Percentiles rank a stretch among this genome's conserved stretches.
Evolutionary conservation across 2,797 vertebrate genomes (phyloP).

Genomic region (Eidolon dupreanum): DNA sequence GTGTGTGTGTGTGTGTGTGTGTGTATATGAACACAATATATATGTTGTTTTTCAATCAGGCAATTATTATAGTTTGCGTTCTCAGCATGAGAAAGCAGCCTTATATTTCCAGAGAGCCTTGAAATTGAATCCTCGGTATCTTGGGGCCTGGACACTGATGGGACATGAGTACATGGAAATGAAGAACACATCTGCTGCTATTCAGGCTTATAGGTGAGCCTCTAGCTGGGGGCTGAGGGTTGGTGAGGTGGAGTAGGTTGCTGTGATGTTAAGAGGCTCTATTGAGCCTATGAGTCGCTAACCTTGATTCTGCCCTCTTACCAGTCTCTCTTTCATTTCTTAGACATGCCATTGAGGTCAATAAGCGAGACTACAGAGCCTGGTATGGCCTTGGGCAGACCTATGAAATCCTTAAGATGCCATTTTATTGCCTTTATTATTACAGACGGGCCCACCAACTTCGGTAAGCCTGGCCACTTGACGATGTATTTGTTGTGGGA

Average conservation of each 20-base stretch:
- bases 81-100: slow-evolving; percentile 98
- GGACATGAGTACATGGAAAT: slow-evolving; percentile 99
- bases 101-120: slow-evolving; percentile 98
- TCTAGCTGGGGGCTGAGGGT: not conserved
- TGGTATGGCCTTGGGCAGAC: slow-evolving; percentile 99
- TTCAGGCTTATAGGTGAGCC: slow-evolving; percentile 96
- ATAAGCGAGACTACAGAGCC: slow-evolving; percentile 98
- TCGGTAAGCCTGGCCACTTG: slow-evolving; percentile 87
- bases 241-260: not conserved
- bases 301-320: slow-evolving; percentile 29
- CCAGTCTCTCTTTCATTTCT: slow-evolving; percentile 57
- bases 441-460: slow-evolving; percentile 98
- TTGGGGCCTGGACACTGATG: slow-evolving; percentile 99
- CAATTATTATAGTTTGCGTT: slow-evolving; percentile 98
- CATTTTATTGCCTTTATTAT: slow-evolving; percentile 99
- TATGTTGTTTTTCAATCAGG: slow-evolving; percentile 85
- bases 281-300: not conserved
- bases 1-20: no score
- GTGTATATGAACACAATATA: no score
- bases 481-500: slow-evolving; percentile 2
- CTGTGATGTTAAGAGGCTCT: not conserved
- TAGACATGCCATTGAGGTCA: slow-evolving; percentile 99
- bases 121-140: slow-evolving; percentile 97
- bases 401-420: slow-evolving; percentile 99
- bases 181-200: slow-evolving; percentile 99